A percentile compares a stretch with the other conserved stretches of the same genome.
Evolutionary conservation across 2,113 vertebrate genomes (phyloP).

Genomic region (Cardinalis cardinalis): DNA sequence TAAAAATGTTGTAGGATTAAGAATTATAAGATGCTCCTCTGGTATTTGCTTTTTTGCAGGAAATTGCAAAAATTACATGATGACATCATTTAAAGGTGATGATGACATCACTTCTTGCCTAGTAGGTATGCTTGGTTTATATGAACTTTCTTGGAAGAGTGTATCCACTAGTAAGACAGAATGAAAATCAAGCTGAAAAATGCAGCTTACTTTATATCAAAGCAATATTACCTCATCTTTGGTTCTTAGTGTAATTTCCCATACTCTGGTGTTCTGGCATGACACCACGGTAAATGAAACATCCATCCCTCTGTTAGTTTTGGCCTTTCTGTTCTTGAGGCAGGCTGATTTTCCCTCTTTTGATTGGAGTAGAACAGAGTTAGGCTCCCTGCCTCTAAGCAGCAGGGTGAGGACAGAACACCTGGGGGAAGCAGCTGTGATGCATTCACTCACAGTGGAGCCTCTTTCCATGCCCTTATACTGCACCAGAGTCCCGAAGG

Average conservation of each 20-base stretch:
- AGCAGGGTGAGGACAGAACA: not conserved
- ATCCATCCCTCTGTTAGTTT: not conserved
- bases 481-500: not conserved
- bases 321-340: not conserved
- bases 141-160: not conserved
- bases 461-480: fast-evolving
- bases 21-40: not conserved
- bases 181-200: not conserved
- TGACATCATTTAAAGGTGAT: not conserved
- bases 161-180: not conserved
- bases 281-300: not conserved
- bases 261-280: not conserved
- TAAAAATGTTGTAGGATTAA: not conserved
- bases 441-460: not conserved
- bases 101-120: not conserved
- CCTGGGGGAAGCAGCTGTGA: not conserved
- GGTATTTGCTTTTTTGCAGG: not conserved
- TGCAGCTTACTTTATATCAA: not conserved
- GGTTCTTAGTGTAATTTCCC: not conserved
- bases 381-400: not conserved
- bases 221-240: not conserved
- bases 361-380: not conserved
- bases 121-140: not conserved
- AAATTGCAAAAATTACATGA: not conserved
- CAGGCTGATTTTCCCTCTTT: not conserved